Base-by-base conservation (phyloP, 2,113 vertebrate genomes). In the Dendropsophus ebraccatus region DNA sequence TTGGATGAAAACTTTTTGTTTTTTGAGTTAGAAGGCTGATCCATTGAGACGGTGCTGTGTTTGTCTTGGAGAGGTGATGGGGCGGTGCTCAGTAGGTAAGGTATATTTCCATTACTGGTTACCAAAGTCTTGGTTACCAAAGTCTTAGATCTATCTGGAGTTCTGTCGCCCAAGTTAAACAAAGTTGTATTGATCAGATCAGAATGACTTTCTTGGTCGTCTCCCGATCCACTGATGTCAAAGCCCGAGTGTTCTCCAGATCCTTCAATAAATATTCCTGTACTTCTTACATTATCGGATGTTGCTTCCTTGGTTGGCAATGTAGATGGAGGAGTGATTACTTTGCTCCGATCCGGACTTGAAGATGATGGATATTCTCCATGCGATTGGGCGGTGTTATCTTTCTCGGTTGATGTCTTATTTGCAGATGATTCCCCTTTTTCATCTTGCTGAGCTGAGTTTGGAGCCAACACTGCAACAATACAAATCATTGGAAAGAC, bases 191-290 rank as follows among this genome's bases (percentile, higher is more conserved):
- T n/a, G 19, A 58, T 79, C 11, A 41, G 25, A 37, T 41, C 23
- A 28, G 41, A 60, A 56, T 0, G n/a, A 2, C 6, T 5, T 4
- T n/a, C 9, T 85, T 25, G 19, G 41, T 10, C 19, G 58, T 85
- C 60, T 10, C 80, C 58, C 13, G 54, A 87, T 10, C 83, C 83
- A 50, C 73, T 77, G 10, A 67, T 28, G 17, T 11, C 37, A 56
- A 58, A n/a, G 45, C 76, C 72, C 9, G 32, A 10, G 25, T 65
- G 11, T 30, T 67, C 83, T 2, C 35, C 73, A 37, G 56, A 85
- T 41, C 37, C 32, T 28, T 60, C 56, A 21, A 0, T 30, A 21
- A 30, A 32, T 10, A 25, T 7, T 23, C 23, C 52, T 78, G 76
- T 56, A 56, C 17, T 0, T 79, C 12, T 56, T 1, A 60, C 32